Percentiles rank a stretch among this genome's conserved stretches.
Evolutionary conservation across 2,113 vertebrate genomes (phyloP).

Genomic region (Lota lota): DNA sequence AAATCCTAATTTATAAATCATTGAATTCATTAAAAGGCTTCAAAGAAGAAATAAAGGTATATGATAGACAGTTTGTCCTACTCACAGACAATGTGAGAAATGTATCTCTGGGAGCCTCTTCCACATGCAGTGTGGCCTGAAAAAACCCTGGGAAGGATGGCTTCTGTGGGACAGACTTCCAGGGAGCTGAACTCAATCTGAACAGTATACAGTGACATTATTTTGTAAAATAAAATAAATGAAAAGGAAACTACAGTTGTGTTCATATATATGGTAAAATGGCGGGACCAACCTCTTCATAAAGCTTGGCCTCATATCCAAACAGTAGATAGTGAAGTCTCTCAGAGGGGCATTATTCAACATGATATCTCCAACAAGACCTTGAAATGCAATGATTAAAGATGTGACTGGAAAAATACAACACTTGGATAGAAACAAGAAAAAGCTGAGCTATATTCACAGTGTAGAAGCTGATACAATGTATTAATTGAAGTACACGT

Average conservation of each 20-base stretch:
- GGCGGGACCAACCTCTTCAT: slow-evolving; percentile 60
- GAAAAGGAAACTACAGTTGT: neutral
- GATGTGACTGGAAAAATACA: neutral
- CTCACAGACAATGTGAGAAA: slow-evolving; percentile 83
- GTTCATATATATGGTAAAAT: neutral
- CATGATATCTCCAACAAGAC: slow-evolving; percentile 67
- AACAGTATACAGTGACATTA: slow-evolving; percentile 14
- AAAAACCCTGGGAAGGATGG: slow-evolving; percentile 79
- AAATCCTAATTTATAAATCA: no score
- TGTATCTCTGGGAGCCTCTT: slow-evolving; percentile 78
- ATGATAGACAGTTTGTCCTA: neutral
- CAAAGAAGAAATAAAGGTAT: no score
- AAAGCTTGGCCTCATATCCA: slow-evolving; percentile 70
- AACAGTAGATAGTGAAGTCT: slow-evolving; percentile 61
- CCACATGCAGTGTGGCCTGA: slow-evolving; percentile 70
- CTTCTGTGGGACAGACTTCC: slow-evolving; percentile 69
- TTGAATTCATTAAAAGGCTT: no score
- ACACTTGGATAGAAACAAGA: neutral
- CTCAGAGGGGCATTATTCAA: slow-evolving; percentile 62
- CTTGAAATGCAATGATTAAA: slow-evolving; percentile 40
- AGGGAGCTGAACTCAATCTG: slow-evolving; percentile 69
- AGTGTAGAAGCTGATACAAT: no score
- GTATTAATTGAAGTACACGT: no score
- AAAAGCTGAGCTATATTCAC: neutral
- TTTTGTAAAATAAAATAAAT: neutral